Percentiles rank a stretch among this genome's conserved stretches.
Conservation (phyloP, 2,113 vertebrate genomes). For the Aegypius monachus region DNA sequence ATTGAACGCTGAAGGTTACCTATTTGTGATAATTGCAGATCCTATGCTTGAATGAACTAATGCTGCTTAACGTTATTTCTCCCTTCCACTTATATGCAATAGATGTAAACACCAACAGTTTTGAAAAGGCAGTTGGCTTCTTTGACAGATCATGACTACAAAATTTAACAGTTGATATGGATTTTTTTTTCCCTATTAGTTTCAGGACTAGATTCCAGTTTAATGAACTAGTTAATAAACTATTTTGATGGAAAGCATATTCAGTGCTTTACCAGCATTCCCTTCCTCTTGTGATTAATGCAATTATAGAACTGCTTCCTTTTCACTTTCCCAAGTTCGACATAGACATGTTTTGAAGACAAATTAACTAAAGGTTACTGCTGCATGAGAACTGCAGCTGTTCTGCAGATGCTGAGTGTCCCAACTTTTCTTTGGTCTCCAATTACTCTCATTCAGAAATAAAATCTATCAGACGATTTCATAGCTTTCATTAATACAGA, state of each 20-base stretch:
- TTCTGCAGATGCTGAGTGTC: constrained; percentile 25
- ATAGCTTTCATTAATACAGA: background rate
- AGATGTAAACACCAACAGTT: background rate
- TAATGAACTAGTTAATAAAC: constrained; percentile 33
- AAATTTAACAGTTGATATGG: background rate
- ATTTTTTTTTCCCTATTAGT: background rate
- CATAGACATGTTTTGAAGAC: constrained; percentile 48
- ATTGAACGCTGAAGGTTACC: background rate
- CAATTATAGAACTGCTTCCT: constrained; percentile 34
- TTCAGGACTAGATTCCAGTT: background rate
- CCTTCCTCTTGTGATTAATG: constrained; percentile 32
- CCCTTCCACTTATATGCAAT: background rate
- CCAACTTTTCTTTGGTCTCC: background rate
- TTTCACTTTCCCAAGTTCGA: constrained; percentile 47
- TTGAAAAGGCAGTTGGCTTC: background rate
- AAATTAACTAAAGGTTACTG: constrained; percentile 52
- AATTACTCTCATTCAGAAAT: background rate
- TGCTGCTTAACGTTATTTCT: background rate
- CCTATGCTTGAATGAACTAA: background rate
- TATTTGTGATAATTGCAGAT: background rate
- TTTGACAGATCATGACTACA: background rate
- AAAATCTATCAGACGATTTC: background rate
- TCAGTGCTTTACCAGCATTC: background rate
- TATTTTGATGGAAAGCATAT: constrained; percentile 48
- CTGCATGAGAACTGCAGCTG: constrained; percentile 50